Conservation (phyloP, 1,140 invertebrate genomes). For the Danaus melanippus region DNA sequence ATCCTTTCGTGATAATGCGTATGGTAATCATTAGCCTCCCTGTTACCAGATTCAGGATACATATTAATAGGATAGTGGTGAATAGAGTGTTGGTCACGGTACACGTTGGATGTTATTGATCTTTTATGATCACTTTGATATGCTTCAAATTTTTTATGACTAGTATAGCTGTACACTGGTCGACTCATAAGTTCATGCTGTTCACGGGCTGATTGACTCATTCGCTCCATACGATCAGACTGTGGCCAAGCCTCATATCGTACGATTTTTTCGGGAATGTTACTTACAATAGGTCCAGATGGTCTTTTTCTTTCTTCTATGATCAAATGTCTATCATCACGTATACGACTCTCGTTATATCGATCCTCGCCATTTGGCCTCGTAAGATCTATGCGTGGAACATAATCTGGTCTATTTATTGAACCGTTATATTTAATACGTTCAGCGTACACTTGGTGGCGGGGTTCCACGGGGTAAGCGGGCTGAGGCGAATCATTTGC, state of each 20-base stretch:
- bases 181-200: slow-evolving; percentile 58
- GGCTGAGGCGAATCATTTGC: slow-evolving; percentile 36
- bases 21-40: slow-evolving; percentile 43
- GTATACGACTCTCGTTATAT: slow-evolving; percentile 45
- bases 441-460: slow-evolving; percentile 40
- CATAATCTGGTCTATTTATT: slow-evolving; percentile 46
- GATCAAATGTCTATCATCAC: slow-evolving; percentile 48
- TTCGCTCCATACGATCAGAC: slow-evolving; percentile 59
- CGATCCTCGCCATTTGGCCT: slow-evolving; percentile 45
- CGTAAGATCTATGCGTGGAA: slow-evolving; percentile 69
- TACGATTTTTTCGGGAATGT: slow-evolving; percentile 68
- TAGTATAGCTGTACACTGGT: slow-evolving; percentile 60
- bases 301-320: slow-evolving; percentile 65
- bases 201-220: slow-evolving; percentile 49
- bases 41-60: slow-evolving; percentile 35
- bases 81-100: slow-evolving; percentile 44
- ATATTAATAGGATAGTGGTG: slow-evolving; percentile 41
- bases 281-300: slow-evolving; percentile 50
- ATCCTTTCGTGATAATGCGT: slow-evolving; percentile 49
- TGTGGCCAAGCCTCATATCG: slow-evolving; percentile 62
- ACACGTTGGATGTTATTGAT: slow-evolving; percentile 26
- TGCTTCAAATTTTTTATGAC: slow-evolving; percentile 58
- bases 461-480: slow-evolving; percentile 47
- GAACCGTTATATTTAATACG: slow-evolving; percentile 46
- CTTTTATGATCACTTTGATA: slow-evolving; percentile 58